A percentile compares a stretch with the other conserved stretches of the same genome.
Evolutionary conservation across 1,140 invertebrate species (phyloP).

Genomic region (Ceratina japonica): DNA sequence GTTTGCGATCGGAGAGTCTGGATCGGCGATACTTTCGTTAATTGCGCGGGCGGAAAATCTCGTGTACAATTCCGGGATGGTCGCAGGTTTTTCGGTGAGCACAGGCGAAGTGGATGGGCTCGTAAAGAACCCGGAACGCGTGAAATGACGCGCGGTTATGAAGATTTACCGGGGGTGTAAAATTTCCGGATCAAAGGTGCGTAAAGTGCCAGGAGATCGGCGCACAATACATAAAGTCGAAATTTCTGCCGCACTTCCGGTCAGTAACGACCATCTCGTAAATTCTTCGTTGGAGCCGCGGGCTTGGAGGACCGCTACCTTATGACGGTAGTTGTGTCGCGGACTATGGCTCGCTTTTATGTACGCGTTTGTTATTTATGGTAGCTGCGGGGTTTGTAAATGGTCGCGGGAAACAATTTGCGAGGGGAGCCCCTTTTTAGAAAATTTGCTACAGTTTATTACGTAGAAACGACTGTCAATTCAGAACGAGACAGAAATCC

Average conservation of each 20-base stretch:
- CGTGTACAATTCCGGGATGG: constrained; percentile 5
- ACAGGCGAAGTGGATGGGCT: constrained; percentile 18
- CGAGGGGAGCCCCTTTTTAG: background rate
- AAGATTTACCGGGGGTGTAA: constrained; percentile 52
- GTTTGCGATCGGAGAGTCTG: too few relatives aligned
- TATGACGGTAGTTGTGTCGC: background rate
- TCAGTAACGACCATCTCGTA: background rate
- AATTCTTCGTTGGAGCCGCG: background rate
- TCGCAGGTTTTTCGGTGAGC: background rate
- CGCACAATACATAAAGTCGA: background rate
- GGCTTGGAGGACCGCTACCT: background rate
- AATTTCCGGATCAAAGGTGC: background rate
- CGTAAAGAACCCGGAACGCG: constrained; percentile 37
- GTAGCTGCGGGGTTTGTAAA: background rate
- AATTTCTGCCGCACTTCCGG: constrained; percentile 5
- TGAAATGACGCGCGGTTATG: background rate
- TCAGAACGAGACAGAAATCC: background rate
- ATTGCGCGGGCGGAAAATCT: constrained; percentile 3
- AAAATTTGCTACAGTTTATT: too few relatives aligned
- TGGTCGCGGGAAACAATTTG: background rate
- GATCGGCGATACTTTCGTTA: background rate
- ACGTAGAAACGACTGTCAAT: too few relatives aligned
- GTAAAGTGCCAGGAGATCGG: background rate
- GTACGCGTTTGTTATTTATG: background rate
- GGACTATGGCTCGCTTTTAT: background rate